Evolutionary conservation across 2,113 vertebrate species (phyloP), one percentile per base, ranked within the genome.

Genomic region (Pluvialis apricaria): DNA sequence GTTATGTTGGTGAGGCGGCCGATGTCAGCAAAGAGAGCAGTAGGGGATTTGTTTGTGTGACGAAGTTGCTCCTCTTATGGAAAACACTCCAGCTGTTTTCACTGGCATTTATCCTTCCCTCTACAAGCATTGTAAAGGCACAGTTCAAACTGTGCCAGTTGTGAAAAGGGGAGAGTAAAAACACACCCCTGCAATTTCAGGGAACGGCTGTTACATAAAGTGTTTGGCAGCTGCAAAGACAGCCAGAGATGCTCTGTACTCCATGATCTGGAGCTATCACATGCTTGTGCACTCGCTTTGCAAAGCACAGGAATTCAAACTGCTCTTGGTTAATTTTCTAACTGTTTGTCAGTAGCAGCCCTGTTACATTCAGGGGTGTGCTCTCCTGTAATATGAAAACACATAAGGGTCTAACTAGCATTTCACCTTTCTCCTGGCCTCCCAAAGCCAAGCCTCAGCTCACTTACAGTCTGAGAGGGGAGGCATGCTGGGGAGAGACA

Each of bases 31-130:
- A 65, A 82, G 70, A 77, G 58, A 89, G 51, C 92, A 92, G 92
- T 28, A 92, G 96, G 94, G 90, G 86, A 76, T 75, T 71, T 97
- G 84, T 95, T 96, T 94, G 49, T 80, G 36, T 7, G 25, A 90
- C 25, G 28, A 71, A 93, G 73, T 57, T 83, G 73, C 24, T 82
- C 38, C 58, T 90, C 92, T 62, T 32, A 82, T 0, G 13, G 84
- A 97, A 95, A 95, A 97, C 73, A 95, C 8, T 58, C 58, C 40
- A 58, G 32, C 66, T 97, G 62, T 96, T 96, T 97, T 95, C 87
- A 92, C 65, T 96, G 96, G 89, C 89, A 58, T 52, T 65, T 52
- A 70, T 85, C 62, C 54, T 83, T 90, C 81, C 73, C 61, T 51
- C 75, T 70, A 62, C 45, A 91, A 94, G 70, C 34, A 65, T 79